Conservation (phyloP, 2,888 invertebrate genomes). For the Clostera curtula region DNA sequence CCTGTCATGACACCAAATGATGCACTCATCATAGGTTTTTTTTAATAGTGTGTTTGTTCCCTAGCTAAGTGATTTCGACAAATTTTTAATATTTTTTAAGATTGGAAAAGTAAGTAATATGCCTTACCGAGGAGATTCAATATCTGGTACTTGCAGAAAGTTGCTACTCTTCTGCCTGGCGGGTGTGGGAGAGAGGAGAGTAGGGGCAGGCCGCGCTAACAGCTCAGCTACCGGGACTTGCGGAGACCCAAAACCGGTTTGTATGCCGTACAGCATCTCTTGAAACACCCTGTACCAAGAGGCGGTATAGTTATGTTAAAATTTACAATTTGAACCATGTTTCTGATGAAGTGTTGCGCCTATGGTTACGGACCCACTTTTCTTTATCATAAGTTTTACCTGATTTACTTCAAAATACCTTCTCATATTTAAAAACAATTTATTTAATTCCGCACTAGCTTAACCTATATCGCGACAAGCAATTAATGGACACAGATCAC, state of each 20-base stretch:
- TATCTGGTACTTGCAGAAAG: constrained; percentile 93
- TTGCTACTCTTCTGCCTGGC: constrained; percentile 91
- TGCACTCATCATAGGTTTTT: too few relatives aligned
- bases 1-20: too few relatives aligned
- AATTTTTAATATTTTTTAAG: constrained; percentile 1
- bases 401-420: too few relatives aligned
- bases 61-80: background rate
- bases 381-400: too few relatives aligned
- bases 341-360: too few relatives aligned
- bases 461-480: too few relatives aligned
- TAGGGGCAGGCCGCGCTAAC: constrained; percentile 89
- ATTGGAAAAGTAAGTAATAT: background rate
- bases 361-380: too few relatives aligned
- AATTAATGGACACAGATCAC: too few relatives aligned
- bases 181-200: constrained; percentile 89
- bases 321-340: too few relatives aligned
- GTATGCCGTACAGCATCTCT: constrained; percentile 96
- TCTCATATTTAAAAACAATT: too few relatives aligned
- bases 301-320: constrained; percentile 1
- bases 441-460: too few relatives aligned
- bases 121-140: constrained; percentile 82
- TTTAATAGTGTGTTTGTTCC: too few relatives aligned
- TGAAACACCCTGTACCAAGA: constrained; percentile 82
- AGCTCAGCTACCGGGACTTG: constrained; percentile 94
- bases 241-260: constrained; percentile 93